These are phyloP conservation scores for Tamandua tetradactyla DNA, from an alignment of 2,797 vertebrate species.

Conservation along the genomic window DNA sequence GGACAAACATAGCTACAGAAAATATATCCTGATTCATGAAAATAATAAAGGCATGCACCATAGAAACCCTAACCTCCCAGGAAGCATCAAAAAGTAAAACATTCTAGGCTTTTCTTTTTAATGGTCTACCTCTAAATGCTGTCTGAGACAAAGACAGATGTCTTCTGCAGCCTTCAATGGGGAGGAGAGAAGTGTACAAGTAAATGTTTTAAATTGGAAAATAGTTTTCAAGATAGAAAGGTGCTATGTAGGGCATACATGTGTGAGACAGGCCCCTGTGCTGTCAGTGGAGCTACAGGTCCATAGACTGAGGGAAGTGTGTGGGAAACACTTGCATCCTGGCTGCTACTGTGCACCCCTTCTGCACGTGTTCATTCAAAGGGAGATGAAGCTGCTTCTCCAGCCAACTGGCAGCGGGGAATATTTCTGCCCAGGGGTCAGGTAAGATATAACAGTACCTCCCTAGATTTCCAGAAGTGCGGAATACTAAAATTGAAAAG, in stretches of 20 bases:
- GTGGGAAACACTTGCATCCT: not conserved
- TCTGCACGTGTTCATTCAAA: fast-evolving
- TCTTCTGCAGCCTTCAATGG: conserved; percentile 2
- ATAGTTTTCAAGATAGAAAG: not conserved
- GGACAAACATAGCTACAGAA: conserved; percentile 47
- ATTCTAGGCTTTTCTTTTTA: conserved; percentile 56
- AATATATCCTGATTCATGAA: conserved; percentile 7
- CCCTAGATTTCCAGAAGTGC: not conserved
- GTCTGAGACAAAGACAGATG: conserved; percentile 62
- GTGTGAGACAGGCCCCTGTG: not conserved
- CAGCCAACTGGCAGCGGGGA: fast-evolving
- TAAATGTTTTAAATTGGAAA: conserved; percentile 69
- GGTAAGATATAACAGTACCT: fast-evolving
- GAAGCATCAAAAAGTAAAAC: conserved; percentile 74
- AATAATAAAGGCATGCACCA: conserved; percentile 48
- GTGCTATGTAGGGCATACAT: fast-evolving
- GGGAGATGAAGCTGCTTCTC: not conserved
- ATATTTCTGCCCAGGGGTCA: not conserved
- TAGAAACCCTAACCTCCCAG: conserved; percentile 73
- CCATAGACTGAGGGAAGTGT: not conserved
- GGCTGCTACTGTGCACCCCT: not conserved
- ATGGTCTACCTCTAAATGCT: conserved; percentile 58
- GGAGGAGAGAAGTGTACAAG: conserved; percentile 56
- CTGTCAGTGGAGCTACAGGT: not conserved
- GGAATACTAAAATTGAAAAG: not conserved